Conservation (phyloP, 2,888 invertebrate genomes). For the Rhynchonema sp. region DNA sequence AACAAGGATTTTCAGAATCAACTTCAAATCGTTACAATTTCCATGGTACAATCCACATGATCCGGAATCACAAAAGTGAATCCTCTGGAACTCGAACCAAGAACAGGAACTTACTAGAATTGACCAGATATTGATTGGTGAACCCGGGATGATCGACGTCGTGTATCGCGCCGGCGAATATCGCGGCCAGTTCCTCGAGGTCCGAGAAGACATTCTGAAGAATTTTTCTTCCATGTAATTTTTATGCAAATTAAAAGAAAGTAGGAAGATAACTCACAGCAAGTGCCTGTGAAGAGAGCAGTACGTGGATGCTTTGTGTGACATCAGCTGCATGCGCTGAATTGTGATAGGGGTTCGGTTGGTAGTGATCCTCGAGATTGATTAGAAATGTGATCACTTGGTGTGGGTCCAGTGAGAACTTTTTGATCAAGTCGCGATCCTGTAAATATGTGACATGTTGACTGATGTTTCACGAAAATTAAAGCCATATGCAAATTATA, state of each 20-base stretch:
- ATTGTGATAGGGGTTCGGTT: conserved; percentile 97
- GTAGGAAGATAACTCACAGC: too few relatives aligned
- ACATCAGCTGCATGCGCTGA: conserved; percentile 95
- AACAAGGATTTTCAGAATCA: too few relatives aligned
- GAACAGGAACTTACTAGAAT: conserved; percentile 75
- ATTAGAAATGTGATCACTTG: conserved; percentile 87
- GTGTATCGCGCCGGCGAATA: conserved; percentile 94
- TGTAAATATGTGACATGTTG: conserved; percentile 5
- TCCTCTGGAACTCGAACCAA: too few relatives aligned
- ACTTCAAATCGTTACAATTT: too few relatives aligned
- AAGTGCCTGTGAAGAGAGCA: conserved; percentile 82
- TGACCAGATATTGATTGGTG: conserved; percentile 96
- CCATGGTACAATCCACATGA: too few relatives aligned
- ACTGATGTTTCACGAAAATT: too few relatives aligned
- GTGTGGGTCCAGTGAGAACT: conserved; percentile 78
- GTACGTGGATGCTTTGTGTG: conserved; percentile 84
- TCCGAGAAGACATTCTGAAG: conserved; percentile 78
- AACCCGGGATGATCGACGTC: conserved; percentile 98
- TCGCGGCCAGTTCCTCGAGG: conserved; percentile 77
- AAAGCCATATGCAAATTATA: too few relatives aligned
- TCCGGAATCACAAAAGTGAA: too few relatives aligned
- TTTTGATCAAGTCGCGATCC: conserved; percentile 52
- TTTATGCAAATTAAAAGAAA: neutral
- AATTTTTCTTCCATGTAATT: neutral
- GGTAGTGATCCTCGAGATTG: conserved; percentile 94